Base-by-base conservation (phyloP, 2,888 invertebrate species). In the Merodon equestris region DNA sequence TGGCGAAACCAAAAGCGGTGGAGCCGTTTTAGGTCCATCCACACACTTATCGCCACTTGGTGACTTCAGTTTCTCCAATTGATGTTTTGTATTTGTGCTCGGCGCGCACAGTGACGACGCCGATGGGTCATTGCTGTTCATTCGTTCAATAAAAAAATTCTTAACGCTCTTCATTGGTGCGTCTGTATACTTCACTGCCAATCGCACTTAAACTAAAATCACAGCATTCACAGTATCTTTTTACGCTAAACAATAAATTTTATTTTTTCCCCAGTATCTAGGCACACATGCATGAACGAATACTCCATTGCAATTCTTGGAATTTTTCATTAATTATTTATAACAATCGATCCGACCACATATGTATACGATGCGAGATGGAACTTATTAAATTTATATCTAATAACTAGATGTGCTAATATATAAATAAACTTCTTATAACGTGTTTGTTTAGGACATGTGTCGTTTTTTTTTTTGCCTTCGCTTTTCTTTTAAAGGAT, bases 81-180 rank as follows among this genome's bases (percentile, higher is more conserved):
- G 66, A 15, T 81, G 82, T 74, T 82, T 81, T 45, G 83, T 67
- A 53, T 36, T 67, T 38, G 68, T 45, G 40, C 61, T 40, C 40
- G 53, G 1, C 9, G n/a, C 53, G 57, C 67, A 45, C 61, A 66
- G 34, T 15, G 76, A 63, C 1, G 67, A 54, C 42, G 67, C 50
- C n/a, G 79, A 68, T 38, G 83, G 85, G 67, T 87, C 87, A 50
- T 86, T 84, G 83, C 87, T 88, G 79, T 85, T 88, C 81, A 88
- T 87, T 71, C 87, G 88, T 71, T 88, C 88, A 81, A 85, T 86
- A 61, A 88, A 85, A 82, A 88, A 88, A 82, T 88, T 87, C 82
- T 86, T 87, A 10, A 88, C 88, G 83, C 88, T 88, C 81, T 87
- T 88, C 88, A 88, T 88, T 83, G 79, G 64, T 57, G 40, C 45